Base-by-base conservation (phyloP, 2,888 invertebrate species). In the Amaurobius ferox region DNA sequence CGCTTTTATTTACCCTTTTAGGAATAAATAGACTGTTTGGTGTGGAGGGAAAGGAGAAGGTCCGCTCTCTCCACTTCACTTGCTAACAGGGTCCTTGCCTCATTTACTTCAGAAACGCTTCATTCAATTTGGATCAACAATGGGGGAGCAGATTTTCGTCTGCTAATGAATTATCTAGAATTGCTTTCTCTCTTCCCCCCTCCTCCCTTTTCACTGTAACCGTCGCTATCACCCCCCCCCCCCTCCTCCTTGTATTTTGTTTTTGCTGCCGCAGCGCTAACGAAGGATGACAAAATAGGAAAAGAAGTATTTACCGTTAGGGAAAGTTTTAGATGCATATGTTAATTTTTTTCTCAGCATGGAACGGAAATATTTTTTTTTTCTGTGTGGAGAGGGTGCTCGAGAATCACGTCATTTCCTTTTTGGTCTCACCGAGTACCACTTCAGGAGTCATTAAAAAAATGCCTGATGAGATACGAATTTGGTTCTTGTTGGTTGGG, bases 101-200 rank as follows among this genome's bases (percentile, higher is more conserved):
- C 29, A 30, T 30, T 30, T 64, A 30, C 29, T 64, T 29, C 29
- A 64, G 64, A 16, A 64, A 64, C 35, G 71, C 71, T 83, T 71
- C 83, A 83, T 77, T 83, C 83, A 76, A 83, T 83, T 83, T 76
- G 73, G 76, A 83, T 77, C 83, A 83, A 77, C 76, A 83, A 74
- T 62, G 26, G 64, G 44, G 71, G 66, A 71, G 76, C 76, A 70
- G 76, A 76, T 83, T 83, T 83, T 64, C 64, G 19, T 62, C 71
- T 71, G 70, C 83, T 83, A 83, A 83, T 83, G 81, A 83, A 83
- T 83, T 76, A 76, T 83, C 83, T 71, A 26, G 70, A 77, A 76
- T 76, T 67, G 74, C 73, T 76, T 72, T 48, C 23, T 39, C 23
- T 39, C 23, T 7, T 23, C 39, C 23, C 23, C 19, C 13, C 67